A percentile compares a stretch with the other conserved stretches of the same genome.
phyloP scores from a whole-genome alignment of 2,113 vertebrate species.

The Fregetta grallaria region DNA sequence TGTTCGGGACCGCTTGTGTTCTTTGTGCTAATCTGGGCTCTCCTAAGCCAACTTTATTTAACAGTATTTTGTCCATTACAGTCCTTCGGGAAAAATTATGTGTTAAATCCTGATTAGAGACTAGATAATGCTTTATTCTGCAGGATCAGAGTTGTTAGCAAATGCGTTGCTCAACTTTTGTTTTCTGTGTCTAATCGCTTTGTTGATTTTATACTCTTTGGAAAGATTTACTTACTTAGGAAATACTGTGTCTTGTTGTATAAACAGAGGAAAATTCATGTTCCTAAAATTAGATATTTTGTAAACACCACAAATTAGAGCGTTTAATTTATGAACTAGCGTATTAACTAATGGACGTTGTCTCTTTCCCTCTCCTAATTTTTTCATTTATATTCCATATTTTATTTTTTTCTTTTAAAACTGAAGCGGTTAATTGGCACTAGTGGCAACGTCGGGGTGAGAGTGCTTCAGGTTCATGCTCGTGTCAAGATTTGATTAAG shows the following conservation, averaged over 20 bases:
- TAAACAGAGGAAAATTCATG: conserved; percentile 46
- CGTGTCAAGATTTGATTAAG: neutral
- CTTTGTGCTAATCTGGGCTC: neutral
- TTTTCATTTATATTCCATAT: neutral
- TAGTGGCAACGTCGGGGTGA: neutral
- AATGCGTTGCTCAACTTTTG: neutral
- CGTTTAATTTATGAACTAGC: neutral
- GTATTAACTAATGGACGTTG: neutral
- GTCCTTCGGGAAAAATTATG: neutral
- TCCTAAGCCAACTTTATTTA: neutral
- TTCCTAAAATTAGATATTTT: conserved; percentile 41
- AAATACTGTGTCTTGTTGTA: neutral
- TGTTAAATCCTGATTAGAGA: neutral
- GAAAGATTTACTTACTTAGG: conserved; percentile 17
- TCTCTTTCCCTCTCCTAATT: neutral
- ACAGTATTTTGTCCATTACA: neutral
- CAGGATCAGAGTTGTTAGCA: neutral
- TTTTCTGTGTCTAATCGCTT: neutral
- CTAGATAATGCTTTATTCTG: neutral
- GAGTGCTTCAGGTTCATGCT: neutral
- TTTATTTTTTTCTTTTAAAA: neutral
- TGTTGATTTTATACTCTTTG: neutral
- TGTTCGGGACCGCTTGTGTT: neutral
- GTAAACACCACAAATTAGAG: conserved; percentile 14
- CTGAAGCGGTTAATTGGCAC: neutral